These are phyloP conservation scores for Caranx ignobilis DNA, from an alignment of 2,113 vertebrate species.

Conservation along the genomic window DNA sequence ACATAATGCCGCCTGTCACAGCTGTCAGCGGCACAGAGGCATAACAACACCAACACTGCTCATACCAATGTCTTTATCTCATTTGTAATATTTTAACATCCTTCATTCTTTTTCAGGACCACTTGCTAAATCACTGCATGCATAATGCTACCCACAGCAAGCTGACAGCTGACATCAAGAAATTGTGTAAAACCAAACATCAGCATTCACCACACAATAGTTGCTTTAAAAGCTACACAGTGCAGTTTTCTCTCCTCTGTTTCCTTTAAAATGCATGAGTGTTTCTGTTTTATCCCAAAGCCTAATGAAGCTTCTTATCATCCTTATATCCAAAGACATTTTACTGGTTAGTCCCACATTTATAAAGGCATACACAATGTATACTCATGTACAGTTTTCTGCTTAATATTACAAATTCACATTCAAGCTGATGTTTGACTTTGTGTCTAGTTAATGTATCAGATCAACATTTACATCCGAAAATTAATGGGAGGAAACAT, in stretches of 20 bases:
- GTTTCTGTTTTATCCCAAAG: conserved; percentile 27
- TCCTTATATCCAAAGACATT: conserved; percentile 48
- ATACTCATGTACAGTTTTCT: not conserved
- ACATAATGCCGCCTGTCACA: too few relatives aligned
- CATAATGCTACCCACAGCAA: conserved; percentile 24
- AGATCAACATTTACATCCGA: conserved; percentile 3
- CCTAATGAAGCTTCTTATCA: conserved; percentile 58
- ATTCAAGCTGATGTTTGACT: not conserved
- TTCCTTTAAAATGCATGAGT: conserved; percentile 39
- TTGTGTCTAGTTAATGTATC: not conserved
- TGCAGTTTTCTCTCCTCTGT: conserved; percentile 20
- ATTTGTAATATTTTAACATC: not conserved
- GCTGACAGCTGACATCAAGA: conserved; percentile 42
- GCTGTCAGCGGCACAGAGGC: too few relatives aligned
- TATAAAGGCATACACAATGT: conserved; percentile 19
- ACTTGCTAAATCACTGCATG: conserved; percentile 11
- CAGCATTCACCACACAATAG: conserved; percentile 35
- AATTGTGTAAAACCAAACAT: conserved; percentile 43
- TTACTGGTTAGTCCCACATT: conserved; percentile 20
- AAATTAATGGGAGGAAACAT: not conserved
- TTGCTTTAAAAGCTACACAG: conserved; percentile 42
- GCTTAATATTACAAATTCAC: not conserved
- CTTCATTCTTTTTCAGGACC: not conserved
- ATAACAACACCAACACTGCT: not conserved
- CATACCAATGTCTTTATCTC: not conserved